phyloP scores from a whole-genome alignment of 2,797 vertebrate species.

The Ctenosaura bakeri region DNA sequence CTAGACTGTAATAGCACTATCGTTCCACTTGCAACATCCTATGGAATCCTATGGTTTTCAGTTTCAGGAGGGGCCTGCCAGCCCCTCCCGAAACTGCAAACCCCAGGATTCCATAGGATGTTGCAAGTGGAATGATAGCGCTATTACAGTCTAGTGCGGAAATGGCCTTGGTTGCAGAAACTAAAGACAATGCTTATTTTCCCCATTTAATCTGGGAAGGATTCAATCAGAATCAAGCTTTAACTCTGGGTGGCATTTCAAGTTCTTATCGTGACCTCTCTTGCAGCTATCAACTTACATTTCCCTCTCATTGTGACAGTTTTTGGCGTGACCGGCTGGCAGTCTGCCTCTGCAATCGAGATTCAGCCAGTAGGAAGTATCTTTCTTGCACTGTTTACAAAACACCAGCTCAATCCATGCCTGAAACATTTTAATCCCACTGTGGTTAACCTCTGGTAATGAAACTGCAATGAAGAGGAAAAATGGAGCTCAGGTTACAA shows the following conservation, averaged over 20 bases:
- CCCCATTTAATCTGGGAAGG: neutral
- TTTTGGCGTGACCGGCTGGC: neutral
- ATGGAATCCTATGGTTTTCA: too few species aligned
- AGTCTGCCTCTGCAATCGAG: neutral
- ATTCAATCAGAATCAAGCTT: neutral
- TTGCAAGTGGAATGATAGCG: too few species aligned
- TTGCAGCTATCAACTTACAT: too few species aligned
- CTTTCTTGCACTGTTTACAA: neutral
- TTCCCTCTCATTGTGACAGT: conserved; percentile 9
- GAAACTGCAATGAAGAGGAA: too few species aligned
- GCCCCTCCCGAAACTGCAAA: too few species aligned
- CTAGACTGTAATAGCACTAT: too few species aligned
- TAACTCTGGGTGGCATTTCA: neutral
- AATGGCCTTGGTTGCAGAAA: neutral
- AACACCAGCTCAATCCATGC: neutral
- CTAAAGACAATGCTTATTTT: neutral
- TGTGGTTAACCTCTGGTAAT: neutral
- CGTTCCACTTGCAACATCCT: too few species aligned
- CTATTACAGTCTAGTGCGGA: too few species aligned
- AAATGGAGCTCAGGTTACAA: too few species aligned
- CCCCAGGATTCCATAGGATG: too few species aligned
- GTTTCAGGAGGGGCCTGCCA: too few species aligned
- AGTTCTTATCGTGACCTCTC: neutral
- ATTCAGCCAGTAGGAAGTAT: neutral
- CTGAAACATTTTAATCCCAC: neutral